Evolutionary conservation across 2,888 invertebrate genomes (phyloP).

Genomic region (Corbicula japonica): DNA sequence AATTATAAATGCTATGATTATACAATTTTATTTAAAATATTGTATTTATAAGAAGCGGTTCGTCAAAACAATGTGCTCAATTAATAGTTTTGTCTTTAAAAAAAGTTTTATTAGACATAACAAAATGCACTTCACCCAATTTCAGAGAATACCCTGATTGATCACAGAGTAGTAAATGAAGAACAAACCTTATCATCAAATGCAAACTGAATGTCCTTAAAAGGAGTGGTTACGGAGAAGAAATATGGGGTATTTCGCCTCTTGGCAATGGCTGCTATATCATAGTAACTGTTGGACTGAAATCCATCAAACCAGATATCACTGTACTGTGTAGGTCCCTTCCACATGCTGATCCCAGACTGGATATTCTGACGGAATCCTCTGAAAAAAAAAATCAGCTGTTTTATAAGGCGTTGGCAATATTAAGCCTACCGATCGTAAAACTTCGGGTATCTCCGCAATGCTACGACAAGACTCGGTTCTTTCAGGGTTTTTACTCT

Average conservation of each 20-base stretch:
- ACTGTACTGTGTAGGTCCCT: conserved; percentile 29
- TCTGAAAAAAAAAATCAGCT: too few species aligned
- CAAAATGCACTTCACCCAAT: not conserved
- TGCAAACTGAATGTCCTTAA: conserved; percentile 25
- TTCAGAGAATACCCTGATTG: not conserved
- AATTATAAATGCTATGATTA: not conserved
- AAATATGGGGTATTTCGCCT: conserved; percentile 35
- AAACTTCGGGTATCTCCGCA: too few species aligned
- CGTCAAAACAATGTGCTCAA: not conserved
- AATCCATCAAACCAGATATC: conserved; percentile 43
- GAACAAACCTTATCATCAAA: conserved; percentile 32
- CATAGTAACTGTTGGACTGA: conserved; percentile 25
- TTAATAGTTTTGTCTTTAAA: not conserved
- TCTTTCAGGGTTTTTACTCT: too few species aligned
- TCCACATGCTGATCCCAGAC: conserved; percentile 43
- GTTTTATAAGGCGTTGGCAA: too few species aligned
- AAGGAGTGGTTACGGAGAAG: conserved; percentile 29
- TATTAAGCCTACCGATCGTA: too few species aligned
- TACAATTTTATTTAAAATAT: not conserved
- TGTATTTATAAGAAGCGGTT: not conserved
- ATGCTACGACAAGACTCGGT: too few species aligned
- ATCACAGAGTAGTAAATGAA: not conserved
- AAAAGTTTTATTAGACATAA: not conserved
- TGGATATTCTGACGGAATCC: too few species aligned
- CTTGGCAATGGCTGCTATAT: conserved; percentile 35